Evolutionary conservation across 92 coral and sea anemone species (phyloP), one percentile per base, ranked within the genome.

Genomic region (Porites rus): DNA sequence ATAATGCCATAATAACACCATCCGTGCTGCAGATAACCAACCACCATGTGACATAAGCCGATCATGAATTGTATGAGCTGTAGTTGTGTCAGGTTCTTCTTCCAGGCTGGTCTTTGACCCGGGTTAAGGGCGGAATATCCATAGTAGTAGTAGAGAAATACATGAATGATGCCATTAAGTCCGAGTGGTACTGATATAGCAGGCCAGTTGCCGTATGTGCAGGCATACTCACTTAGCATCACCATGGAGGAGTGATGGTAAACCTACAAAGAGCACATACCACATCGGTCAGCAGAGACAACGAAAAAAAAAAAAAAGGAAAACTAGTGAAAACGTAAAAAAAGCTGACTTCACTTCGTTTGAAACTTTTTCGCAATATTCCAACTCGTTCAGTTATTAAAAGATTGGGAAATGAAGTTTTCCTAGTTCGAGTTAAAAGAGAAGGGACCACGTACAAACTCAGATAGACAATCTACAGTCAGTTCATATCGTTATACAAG

Each of bases 101-200:
- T 92, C 98, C 98, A 94, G 1, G 88, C 78, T 18, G 98, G 98
- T 31, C 95, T 89, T 66, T 92, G 92, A 8, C 88, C 86, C 24
- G 95, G 94, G 16, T 60, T 71, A 12, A 94, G 87, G 21, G 98
- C 98, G 18, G 91, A 76, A 65, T 92, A 94, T 21, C 92, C 96
- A 22, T 94, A 94, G 82, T 94, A 94, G 66, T 88, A 76, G 69
- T 94, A 94, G 58, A 94, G 86, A 69, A 94, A 94, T 38, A 92
- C 90, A 74, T 94, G 98, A 24, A 94, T 91, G 62, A 90, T 67
- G 14, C 91, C 94, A 28, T 94, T 94, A 62, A 94, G 54, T 4
- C 91, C 93, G 4, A 92, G 82, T 31, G 89, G 72, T 70, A 94
- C 91, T n/a, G 85, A 84, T 65, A 90, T 73, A 4, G 98, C 87